phyloP scores from a whole-genome alignment of 2,113 vertebrate species.

The Natator depressus region DNA sequence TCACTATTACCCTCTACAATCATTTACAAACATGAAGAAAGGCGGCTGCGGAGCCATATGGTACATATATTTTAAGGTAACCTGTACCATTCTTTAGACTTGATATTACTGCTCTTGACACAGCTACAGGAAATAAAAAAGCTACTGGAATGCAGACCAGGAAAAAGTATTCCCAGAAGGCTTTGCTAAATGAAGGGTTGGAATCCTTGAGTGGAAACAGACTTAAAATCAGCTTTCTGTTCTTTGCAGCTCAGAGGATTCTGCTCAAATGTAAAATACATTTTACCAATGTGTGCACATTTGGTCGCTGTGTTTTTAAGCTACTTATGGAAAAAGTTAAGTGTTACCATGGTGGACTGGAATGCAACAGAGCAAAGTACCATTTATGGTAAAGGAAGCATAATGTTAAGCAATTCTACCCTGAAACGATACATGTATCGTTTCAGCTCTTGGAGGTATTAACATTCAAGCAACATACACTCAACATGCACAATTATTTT shows the following conservation, averaged over 20 bases:
- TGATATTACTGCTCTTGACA: slow-evolving; percentile 78
- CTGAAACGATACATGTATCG: not conserved
- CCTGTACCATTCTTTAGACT: slow-evolving; percentile 73
- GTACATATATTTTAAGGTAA: slow-evolving; percentile 74
- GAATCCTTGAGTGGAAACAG: slow-evolving; percentile 81
- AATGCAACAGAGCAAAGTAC: slow-evolving; percentile 13
- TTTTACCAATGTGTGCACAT: slow-evolving; percentile 51
- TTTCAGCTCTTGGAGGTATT: not conserved
- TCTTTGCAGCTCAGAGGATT: slow-evolving; percentile 59
- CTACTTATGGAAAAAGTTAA: slow-evolving; percentile 3
- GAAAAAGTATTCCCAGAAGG: slow-evolving; percentile 79
- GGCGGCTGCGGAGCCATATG: slow-evolving; percentile 65
- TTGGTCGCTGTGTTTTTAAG: slow-evolving; percentile 47
- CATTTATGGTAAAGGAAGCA: slow-evolving; percentile 18
- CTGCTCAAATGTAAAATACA: slow-evolving; percentile 61
- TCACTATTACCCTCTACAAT: slow-evolving; percentile 53
- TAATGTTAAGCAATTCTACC: not conserved
- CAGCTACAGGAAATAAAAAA: slow-evolving; percentile 81
- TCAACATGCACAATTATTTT: not conserved
- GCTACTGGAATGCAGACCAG: slow-evolving; percentile 80
- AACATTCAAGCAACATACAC: not conserved
- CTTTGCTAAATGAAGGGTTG: slow-evolving; percentile 78
- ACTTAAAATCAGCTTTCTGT: slow-evolving; percentile 71
- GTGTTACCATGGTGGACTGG: not conserved
- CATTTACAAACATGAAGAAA: slow-evolving; percentile 57